Percentiles rank a stretch among this genome's conserved stretches.
These are phyloP conservation scores for Rhagoletis pomonella DNA, from an alignment of 1,140 invertebrate genomes.

Conservation along the genomic window DNA sequence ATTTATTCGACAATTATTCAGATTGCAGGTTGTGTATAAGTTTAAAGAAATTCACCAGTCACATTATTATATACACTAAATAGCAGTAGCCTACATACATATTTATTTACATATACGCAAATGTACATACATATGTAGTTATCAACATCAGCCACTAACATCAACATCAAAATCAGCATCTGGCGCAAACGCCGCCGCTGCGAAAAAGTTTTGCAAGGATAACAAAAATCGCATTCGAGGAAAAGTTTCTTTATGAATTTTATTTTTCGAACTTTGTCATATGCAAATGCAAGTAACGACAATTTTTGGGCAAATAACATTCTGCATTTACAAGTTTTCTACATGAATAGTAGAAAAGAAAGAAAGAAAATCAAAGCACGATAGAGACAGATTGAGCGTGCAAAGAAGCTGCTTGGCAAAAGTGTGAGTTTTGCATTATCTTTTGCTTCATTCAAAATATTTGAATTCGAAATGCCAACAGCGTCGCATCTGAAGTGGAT, in stretches of 20 bases:
- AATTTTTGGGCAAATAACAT: conserved; percentile 40
- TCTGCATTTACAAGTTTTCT: conserved; percentile 31
- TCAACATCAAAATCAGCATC: not conserved
- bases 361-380: not conserved
- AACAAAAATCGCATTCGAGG: conserved; percentile 8
- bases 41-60: not conserved
- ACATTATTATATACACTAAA: too few species aligned
- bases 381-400: not conserved
- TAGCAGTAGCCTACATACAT: not conserved
- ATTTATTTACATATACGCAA: too few species aligned
- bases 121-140: not conserved
- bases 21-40: conserved; percentile 16
- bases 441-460: not conserved
- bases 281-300: conserved; percentile 35
- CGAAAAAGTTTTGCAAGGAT: conserved; percentile 11
- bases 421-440: conserved; percentile 11
- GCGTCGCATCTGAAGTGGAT: conserved; percentile 16
- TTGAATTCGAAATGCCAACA: conserved; percentile 22
- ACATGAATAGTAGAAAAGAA: not conserved
- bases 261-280: conserved; percentile 18
- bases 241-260: conserved; percentile 45
- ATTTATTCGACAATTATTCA: conserved; percentile 16
- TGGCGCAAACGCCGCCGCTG: not conserved
- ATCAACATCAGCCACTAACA: conserved; percentile 11
- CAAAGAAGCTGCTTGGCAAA: not conserved